Percentiles rank a stretch among this genome's conserved stretches.
phyloP scores from a whole-genome alignment of 2,113 vertebrate species.

The Plecturocebus donacophilus region DNA sequence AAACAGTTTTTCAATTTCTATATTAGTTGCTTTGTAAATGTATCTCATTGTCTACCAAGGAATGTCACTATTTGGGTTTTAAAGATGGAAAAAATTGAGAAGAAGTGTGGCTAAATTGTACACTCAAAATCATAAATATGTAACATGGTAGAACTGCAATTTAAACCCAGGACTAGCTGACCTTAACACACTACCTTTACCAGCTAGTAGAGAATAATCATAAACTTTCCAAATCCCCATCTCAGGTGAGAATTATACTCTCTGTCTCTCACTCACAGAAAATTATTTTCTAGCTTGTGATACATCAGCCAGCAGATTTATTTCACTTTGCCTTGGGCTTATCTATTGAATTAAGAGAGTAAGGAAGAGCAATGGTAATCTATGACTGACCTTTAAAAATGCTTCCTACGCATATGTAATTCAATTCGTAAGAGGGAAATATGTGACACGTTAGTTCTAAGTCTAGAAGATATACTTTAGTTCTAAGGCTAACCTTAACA shows the following conservation, averaged over 20 bases:
- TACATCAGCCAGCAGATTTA: not conserved
- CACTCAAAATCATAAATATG: not conserved
- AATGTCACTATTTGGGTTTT: not conserved
- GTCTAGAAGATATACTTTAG: too few relatives aligned
- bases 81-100: not conserved
- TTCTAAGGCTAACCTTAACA: not conserved
- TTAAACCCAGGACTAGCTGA: not conserved
- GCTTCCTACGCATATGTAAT: not conserved
- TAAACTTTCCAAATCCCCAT: not conserved
- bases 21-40: not conserved
- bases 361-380: constrained; percentile 17
- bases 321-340: constrained; percentile 41
- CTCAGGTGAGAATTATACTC: not conserved
- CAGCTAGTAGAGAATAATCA: not conserved
- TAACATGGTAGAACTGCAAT: not conserved
- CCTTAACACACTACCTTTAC: not conserved
- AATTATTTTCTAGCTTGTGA: constrained; percentile 24
- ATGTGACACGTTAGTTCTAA: not conserved
- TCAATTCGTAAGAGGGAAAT: constrained; percentile 8
- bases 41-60: not conserved
- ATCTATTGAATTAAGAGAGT: constrained; percentile 39
- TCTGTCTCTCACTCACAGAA: not conserved
- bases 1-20: not conserved
- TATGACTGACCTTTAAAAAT: constrained; percentile 38
- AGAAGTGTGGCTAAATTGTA: not conserved